Percentiles rank a stretch among this genome's conserved stretches.
Conservation (phyloP, 2,888 invertebrate genomes). For the Ptilodon capucinus region DNA sequence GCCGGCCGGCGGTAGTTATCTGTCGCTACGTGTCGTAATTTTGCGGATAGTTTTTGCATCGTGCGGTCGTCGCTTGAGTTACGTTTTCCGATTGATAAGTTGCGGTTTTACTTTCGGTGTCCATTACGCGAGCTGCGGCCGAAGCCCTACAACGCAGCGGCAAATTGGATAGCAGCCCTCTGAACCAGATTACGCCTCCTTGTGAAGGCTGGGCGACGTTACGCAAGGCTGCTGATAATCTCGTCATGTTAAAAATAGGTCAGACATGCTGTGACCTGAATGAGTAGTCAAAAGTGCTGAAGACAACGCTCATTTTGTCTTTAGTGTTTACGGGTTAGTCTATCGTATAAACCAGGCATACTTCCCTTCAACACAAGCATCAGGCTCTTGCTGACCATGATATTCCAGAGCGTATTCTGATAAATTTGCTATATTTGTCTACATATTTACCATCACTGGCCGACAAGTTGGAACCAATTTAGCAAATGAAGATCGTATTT, state of each 20-base stretch:
- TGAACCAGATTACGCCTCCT: slow-evolving; percentile 69
- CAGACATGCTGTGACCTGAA: no score
- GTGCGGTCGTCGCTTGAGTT: slow-evolving; percentile 47
- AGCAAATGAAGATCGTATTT: no score
- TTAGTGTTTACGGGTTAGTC: no score
- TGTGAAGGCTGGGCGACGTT: slow-evolving; percentile 62
- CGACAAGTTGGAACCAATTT: no score
- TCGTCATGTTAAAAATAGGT: slow-evolving; percentile 54
- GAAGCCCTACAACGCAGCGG: slow-evolving; percentile 69
- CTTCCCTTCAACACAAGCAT: no score
- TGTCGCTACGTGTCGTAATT: slow-evolving; percentile 56
- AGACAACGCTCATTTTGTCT: no score
- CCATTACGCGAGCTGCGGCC: slow-evolving; percentile 72
- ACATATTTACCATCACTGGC: no score
- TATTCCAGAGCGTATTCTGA: no score
- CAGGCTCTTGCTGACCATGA: no score
- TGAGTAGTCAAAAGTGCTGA: no score
- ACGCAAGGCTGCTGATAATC: slow-evolving; percentile 54
- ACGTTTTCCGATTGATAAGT: slow-evolving; percentile 62
- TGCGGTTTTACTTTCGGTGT: slow-evolving; percentile 71
- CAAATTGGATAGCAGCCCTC: slow-evolving; percentile 76
- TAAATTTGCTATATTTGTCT: no score
- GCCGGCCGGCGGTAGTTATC: slow-evolving; percentile 37
- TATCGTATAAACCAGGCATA: no score
- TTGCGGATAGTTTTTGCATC: slow-evolving; percentile 53